phyloP scores from a whole-genome alignment of 2,113 vertebrate species.

The Macroglossus sobrinus region DNA sequence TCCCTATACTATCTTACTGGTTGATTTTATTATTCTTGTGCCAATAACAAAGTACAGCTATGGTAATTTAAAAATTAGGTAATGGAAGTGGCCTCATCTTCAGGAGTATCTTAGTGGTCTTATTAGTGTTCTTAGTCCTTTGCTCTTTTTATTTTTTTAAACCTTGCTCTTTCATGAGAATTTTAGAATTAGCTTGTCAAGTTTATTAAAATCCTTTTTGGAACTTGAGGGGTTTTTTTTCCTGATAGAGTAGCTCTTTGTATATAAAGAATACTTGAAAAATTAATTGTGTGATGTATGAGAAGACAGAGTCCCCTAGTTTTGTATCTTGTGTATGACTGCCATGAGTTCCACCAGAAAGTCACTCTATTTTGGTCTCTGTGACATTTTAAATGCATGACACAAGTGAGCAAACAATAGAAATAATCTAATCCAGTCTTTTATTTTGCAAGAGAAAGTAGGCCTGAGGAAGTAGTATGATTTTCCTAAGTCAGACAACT shows the following conservation, averaged over 20 bases:
- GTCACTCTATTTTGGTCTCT: conserved; percentile 86
- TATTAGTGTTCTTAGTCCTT: neutral
- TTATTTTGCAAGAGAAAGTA: conserved; percentile 23
- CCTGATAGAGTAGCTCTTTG: conserved; percentile 85
- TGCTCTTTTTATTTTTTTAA: too few species aligned
- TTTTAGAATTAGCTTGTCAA: neutral
- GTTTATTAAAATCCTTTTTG: neutral
- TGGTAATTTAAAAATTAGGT: neutral
- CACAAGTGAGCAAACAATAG: conserved; percentile 79
- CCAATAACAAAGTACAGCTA: neutral
- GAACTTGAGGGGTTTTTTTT: neutral
- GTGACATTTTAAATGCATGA: conserved; percentile 81
- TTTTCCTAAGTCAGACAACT: neutral
- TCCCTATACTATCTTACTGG: neutral
- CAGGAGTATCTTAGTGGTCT: too few species aligned
- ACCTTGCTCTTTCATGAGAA: neutral
- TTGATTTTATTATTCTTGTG: neutral
- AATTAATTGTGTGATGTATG: conserved; percentile 79
- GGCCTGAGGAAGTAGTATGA: neutral
- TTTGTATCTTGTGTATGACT: conserved; percentile 84
- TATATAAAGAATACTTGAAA: conserved; percentile 84
- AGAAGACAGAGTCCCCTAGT: conserved; percentile 86
- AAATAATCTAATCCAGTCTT: neutral
- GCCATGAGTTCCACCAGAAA: conserved; percentile 81
- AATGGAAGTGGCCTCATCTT: neutral